Evolutionary conservation across 2,113 vertebrate species (phyloP).

Genomic region (Cardinalis cardinalis): DNA sequence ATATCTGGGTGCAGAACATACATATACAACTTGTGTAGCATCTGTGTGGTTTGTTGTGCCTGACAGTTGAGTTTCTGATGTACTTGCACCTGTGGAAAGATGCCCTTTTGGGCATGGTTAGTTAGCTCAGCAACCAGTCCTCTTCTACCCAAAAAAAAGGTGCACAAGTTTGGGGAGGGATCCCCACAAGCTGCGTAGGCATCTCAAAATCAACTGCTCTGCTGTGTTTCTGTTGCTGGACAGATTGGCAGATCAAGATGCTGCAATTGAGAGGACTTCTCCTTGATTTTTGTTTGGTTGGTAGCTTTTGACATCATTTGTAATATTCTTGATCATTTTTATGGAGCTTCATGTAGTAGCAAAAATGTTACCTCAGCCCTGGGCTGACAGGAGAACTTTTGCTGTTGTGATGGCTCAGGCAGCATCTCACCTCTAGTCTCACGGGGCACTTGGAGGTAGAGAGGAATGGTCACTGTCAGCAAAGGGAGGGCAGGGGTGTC

Average conservation of each 20-base stretch:
- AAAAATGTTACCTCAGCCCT: neutral
- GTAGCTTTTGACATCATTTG: neutral
- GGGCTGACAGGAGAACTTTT: neutral
- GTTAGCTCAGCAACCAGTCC: neutral
- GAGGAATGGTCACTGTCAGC: neutral
- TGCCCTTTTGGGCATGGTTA: neutral
- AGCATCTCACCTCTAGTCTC: neutral
- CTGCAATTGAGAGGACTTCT: neutral
- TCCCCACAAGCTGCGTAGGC: accelerated
- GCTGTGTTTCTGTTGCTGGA: neutral
- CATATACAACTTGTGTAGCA: neutral
- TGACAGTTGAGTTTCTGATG: neutral
- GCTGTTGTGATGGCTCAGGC: neutral
- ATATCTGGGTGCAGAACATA: neutral
- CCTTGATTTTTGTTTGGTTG: neutral
- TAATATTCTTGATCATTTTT: neutral
- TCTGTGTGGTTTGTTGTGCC: neutral
- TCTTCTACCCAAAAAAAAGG: neutral
- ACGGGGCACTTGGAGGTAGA: neutral
- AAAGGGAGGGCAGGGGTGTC: neutral
- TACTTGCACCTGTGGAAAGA: neutral
- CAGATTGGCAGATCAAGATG: neutral
- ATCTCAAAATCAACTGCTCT: neutral
- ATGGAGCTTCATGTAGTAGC: neutral
- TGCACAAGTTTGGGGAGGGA: neutral